Evolutionary conservation across 2,113 vertebrate species (phyloP), one percentile per base, ranked within the genome.

Genomic region (Numenius arquata): DNA sequence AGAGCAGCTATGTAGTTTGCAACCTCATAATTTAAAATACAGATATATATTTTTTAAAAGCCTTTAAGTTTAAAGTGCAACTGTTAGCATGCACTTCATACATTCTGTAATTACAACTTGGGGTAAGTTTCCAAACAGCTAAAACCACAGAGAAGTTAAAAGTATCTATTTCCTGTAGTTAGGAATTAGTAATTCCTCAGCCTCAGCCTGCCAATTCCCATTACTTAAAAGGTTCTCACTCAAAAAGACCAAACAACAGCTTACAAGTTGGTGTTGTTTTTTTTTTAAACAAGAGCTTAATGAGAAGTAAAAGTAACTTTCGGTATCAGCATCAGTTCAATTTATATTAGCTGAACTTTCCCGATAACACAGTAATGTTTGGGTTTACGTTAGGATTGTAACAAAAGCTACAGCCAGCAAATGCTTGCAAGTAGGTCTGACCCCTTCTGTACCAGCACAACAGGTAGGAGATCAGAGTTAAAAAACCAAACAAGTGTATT

Each of bases 361-460:
- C 56, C 52, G 89, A 1, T 12, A 47, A 52, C 45, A 40, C 36
- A 53, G 59, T 13, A 25, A 36, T 9, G 22, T 43, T 4, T 41
- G 52, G 18, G 18, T 68, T 75, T 61, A 29, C 20, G 10, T 48
- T n/a, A 63, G 32, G 18, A 30, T 5, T 50, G 8, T 26, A 75
- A 82, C 66, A 83, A 55, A 85, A 90, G 30, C 23, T 27, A 47
- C 2, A 58, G 41, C 19, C 27, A 68, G 72, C 26, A 86, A 72
- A 52, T 1, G 14, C 26, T 70, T 26, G 1, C 0, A 0, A 36
- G 56, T 1, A 67, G 47, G 43, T 55, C 82, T 75, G 61, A 78
- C 22, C 32, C 20, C 17, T 67, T 71, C 74, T 32, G 29, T 19
- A 74, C 20, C 43, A n/a, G 58, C 43, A 88, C 38, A 85, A 45